Evolutionary conservation across 2,113 vertebrate species (phyloP).

Genomic region (Dasyprocta punctata): DNA sequence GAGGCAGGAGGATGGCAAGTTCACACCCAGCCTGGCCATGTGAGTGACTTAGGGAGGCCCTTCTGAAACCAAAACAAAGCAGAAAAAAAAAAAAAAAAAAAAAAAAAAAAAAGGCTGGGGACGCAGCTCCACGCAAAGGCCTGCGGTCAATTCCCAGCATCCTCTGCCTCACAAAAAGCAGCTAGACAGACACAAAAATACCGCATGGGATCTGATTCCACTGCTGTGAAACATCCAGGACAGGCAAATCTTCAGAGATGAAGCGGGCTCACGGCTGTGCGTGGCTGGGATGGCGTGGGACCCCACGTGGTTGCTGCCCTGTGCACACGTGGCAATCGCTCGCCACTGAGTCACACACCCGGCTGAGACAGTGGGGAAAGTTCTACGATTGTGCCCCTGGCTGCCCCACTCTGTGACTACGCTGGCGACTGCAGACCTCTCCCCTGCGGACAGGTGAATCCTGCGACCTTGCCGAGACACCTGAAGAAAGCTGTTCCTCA

Average conservation of each 20-base stretch:
- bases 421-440: not conserved
- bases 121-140: not conserved
- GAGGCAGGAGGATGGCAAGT: not conserved
- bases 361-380: not conserved
- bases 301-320: too few species aligned
- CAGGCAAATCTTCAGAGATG: not conserved
- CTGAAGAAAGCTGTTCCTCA: not conserved
- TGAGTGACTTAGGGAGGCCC: not conserved
- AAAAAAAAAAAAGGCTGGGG: not conserved
- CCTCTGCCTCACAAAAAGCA: not conserved
- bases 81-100: not conserved
- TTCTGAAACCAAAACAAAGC: not conserved
- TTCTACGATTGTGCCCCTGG: not conserved
- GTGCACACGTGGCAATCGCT: not conserved
- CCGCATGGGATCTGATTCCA: not conserved
- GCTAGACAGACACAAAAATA: not conserved
- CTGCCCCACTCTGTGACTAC: not conserved
- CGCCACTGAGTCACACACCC: too few species aligned
- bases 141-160: not conserved
- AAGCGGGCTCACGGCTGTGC: not conserved
- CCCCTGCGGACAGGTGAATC: not conserved
- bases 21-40: not conserved
- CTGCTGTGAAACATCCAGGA: not conserved
- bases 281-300: not conserved
- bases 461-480: not conserved